These are phyloP conservation scores for Thaumetopoea pityocampa DNA, from an alignment of 1,140 invertebrate genomes.

Conservation along the genomic window DNA sequence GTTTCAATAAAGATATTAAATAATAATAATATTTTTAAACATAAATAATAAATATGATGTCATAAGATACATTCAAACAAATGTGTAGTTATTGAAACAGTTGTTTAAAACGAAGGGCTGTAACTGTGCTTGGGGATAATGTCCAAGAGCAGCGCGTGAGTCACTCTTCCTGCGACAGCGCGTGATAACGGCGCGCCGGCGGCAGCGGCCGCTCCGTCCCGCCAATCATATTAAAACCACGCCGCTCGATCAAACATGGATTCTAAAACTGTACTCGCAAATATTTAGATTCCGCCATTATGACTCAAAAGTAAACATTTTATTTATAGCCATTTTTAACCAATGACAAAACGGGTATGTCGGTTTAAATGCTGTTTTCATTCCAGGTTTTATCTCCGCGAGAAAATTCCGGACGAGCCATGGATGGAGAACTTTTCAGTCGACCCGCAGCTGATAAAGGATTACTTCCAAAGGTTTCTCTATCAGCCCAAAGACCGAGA, in stretches of 20 bases:
- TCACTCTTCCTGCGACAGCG: slow-evolving; percentile 63
- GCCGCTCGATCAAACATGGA: slow-evolving; percentile 39
- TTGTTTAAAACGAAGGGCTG: slow-evolving; percentile 47
- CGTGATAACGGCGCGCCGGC: slow-evolving; percentile 53
- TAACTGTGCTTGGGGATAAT: slow-evolving; percentile 53
- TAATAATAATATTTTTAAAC: too few relatives aligned
- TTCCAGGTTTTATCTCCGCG: slow-evolving; percentile 87
- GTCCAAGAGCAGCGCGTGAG: slow-evolving; percentile 40
- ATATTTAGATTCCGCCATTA: slow-evolving; percentile 38
- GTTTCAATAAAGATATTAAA: too few relatives aligned
- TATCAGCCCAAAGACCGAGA: slow-evolving; percentile 93
- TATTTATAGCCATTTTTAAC: slow-evolving; percentile 21
- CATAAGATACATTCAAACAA: slow-evolving; percentile 25
- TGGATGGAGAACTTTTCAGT: slow-evolving; percentile 92
- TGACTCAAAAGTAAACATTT: slow-evolving; percentile 54
- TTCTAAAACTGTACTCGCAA: slow-evolving; percentile 34
- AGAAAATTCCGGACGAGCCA: slow-evolving; percentile 85
- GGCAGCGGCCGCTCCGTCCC: slow-evolving; percentile 64
- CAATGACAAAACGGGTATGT: neutral
- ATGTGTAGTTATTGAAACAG: slow-evolving; percentile 28
- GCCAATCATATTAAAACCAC: slow-evolving; percentile 60
- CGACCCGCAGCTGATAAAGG: slow-evolving; percentile 92
- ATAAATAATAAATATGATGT: too few relatives aligned
- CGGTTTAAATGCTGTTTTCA: slow-evolving; percentile 19
- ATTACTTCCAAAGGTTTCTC: slow-evolving; percentile 93